Conservation (phyloP, 2,888 invertebrate genomes). For the Cryptus armator region DNA sequence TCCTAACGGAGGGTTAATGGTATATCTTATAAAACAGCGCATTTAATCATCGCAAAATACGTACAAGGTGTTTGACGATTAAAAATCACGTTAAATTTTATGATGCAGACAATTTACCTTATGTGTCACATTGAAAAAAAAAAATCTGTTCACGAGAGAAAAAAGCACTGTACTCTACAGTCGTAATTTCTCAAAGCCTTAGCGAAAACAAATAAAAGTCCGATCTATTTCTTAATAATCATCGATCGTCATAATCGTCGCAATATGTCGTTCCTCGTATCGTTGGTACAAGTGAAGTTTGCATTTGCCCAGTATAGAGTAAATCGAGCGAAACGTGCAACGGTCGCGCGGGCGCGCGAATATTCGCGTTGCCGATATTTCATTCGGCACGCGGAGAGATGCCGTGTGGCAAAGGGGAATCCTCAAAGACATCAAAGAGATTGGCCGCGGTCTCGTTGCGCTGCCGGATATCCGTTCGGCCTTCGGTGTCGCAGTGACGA, state of each 20-base stretch:
- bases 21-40: too few relatives aligned
- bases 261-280: neutral
- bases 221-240: neutral
- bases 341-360: constrained; percentile 34
- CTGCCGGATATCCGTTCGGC: constrained; percentile 70
- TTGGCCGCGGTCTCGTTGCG: constrained; percentile 62
- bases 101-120: too few relatives aligned
- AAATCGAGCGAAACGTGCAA: constrained; percentile 41
- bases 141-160: too few relatives aligned
- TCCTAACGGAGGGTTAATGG: too few relatives aligned
- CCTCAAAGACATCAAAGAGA: constrained; percentile 69
- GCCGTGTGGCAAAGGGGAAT: constrained; percentile 60
- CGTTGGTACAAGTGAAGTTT: constrained; percentile 35
- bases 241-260: neutral
- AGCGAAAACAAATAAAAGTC: too few relatives aligned
- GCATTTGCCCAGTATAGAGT: constrained; percentile 36
- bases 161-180: too few relatives aligned
- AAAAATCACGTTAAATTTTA: too few relatives aligned
- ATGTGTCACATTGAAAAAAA: too few relatives aligned
- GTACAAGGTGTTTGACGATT: too few relatives aligned
- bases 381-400: constrained; percentile 78
- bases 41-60: too few relatives aligned
- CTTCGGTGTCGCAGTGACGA: constrained; percentile 65
- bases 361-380: constrained; percentile 79
- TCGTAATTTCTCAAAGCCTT: too few relatives aligned